Evolutionary conservation across 2,113 vertebrate genomes (phyloP).

Genomic region (Otus sunia): DNA sequence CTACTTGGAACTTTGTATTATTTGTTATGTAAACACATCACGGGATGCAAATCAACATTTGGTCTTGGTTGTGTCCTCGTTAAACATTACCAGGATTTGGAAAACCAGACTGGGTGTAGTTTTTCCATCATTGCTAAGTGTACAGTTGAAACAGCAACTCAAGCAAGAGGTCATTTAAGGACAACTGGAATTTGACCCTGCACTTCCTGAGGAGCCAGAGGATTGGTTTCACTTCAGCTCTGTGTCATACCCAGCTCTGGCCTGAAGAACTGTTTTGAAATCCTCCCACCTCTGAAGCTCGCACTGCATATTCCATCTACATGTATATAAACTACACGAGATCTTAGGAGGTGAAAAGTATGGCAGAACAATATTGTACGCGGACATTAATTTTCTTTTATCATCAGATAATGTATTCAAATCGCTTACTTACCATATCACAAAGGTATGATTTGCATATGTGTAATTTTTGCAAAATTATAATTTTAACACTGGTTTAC

Average conservation of each 20-base stretch:
- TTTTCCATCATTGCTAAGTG: constrained; percentile 11
- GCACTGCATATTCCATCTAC: neutral
- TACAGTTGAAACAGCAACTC: neutral
- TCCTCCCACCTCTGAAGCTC: neutral
- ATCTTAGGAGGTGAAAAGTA: neutral
- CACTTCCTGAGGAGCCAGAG: constrained; percentile 26
- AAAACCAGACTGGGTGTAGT: constrained; percentile 31
- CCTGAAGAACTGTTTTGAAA: constrained; percentile 25
- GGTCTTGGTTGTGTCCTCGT: neutral
- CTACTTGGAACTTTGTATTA: neutral
- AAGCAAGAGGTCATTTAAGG: constrained; percentile 31
- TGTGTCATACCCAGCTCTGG: neutral
- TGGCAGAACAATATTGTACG: neutral
- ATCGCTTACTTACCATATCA: neutral
- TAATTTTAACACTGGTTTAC: neutral
- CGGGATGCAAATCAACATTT: neutral
- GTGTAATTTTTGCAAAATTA: neutral
- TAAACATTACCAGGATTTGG: constrained; percentile 29
- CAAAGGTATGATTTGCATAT: neutral
- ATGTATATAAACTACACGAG: fast-evolving
- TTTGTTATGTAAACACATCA: neutral
- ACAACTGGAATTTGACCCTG: constrained; percentile 45
- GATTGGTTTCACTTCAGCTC: constrained; percentile 23
- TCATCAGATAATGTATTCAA: neutral
- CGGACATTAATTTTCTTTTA: neutral